Evolutionary conservation across 2,888 invertebrate species (phyloP), one percentile per base, ranked within the genome.

Genomic region (Chrysomela aeneicollis): DNA sequence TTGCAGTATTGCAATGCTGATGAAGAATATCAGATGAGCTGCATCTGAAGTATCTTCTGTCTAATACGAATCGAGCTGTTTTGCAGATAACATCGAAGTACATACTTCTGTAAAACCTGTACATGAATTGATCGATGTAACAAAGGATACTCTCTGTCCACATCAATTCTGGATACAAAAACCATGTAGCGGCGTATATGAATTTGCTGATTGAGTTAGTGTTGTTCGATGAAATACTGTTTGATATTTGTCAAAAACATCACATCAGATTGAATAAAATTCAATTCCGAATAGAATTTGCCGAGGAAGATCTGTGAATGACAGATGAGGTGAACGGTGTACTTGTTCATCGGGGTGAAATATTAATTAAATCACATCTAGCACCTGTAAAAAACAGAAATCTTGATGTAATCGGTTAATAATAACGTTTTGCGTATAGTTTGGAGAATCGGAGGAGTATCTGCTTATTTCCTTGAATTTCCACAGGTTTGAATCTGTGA

Each of bases 351-450:
- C 15, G 46, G 17, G 15, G 46, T 26, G 15, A 46, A 55, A 22
- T 55, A 55, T 57, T n/a, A 57, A 57, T 57, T 46, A 46, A 21
- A 37, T 57, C 15, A 46, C 57, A 18, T 22, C 46, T 15, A 57
- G 57, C 21, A 57, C 46, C 57, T 46, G 57, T 26, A 22, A 8
- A 22, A 15, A 57, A 22, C 46, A 57, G 15, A 42, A 42, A 2
- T 9, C 32, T 42, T 12, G n/a, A 15, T 15, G 6, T 4, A 42
- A 15, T 42, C 12, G 3, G 2, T n/a, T 15, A 2, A 42, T 42
- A n/a, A 42, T 15, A 10, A 42, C 15, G 42, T 15, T 42, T 15
- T 4, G 15, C 15, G n/a, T 42, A 15, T 2, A 42, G n/a, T 42
- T 12, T 6, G 10, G 15, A n/a, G n/a, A 42, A 35, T 26, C 4